Evolutionary conservation across 2,113 vertebrate genomes (phyloP).

Genomic region (Vireo altiloquus): DNA sequence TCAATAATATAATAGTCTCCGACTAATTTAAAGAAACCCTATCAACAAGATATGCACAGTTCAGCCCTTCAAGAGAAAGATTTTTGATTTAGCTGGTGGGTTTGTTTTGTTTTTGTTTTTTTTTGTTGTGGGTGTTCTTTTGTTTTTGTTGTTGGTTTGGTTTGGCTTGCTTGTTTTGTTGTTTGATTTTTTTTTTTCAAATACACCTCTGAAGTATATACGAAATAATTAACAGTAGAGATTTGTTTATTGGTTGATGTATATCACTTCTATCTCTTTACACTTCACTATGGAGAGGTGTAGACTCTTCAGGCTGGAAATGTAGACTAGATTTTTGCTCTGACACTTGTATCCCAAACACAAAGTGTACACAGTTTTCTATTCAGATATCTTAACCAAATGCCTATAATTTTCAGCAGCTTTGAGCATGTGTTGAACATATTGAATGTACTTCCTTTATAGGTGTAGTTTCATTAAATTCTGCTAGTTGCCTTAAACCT

Average conservation of each 20-base stretch:
- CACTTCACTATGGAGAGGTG: not conserved
- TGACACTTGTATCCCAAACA: not conserved
- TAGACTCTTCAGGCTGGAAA: not conserved
- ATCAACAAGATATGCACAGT: not conserved
- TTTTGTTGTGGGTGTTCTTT: accelerated
- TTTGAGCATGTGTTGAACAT: not conserved
- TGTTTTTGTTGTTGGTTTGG: not conserved
- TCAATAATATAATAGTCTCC: not conserved
- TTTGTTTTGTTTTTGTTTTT: not conserved
- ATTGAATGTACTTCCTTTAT: not conserved
- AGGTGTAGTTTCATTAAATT: not conserved
- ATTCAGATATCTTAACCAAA: not conserved
- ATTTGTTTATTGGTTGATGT: not conserved
- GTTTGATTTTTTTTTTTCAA: not conserved
- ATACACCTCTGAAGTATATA: not conserved
- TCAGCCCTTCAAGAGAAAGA: not conserved
- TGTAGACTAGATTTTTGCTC: not conserved
- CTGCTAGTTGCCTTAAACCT: not conserved
- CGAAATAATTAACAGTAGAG: not conserved
- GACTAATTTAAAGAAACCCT: not conserved
- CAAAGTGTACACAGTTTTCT: not conserved
- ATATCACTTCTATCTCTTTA: not conserved
- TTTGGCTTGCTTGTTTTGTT: not conserved
- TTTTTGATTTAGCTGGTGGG: accelerated
- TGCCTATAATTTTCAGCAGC: not conserved